A percentile compares a stretch with the other conserved stretches of the same genome.
Conservation (phyloP, 2,113 vertebrate genomes). For the Megaptera novaeangliae region DNA sequence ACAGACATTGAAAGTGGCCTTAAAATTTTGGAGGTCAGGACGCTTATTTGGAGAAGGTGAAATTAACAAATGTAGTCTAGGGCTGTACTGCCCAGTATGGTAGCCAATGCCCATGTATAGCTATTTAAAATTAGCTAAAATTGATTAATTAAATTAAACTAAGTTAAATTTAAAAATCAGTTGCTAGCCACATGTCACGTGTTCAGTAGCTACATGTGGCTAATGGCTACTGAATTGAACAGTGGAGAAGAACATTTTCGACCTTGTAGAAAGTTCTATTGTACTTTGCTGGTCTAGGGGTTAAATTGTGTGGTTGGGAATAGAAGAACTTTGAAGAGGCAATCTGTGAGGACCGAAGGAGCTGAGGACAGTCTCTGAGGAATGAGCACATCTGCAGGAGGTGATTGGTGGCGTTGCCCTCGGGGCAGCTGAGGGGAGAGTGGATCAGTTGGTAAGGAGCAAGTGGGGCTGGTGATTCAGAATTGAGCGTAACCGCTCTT, state of each 20-base stretch:
- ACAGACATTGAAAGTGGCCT: background rate
- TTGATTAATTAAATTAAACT: background rate
- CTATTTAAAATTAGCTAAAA: background rate
- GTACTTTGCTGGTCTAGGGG: background rate
- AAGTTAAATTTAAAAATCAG: background rate
- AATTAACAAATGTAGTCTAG: background rate
- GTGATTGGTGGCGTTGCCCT: background rate
- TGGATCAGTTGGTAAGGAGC: background rate
- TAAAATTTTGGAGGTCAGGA: background rate
- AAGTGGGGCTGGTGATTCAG: background rate
- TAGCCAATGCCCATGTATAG: background rate
- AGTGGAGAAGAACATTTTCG: background rate
- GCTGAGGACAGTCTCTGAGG: background rate
- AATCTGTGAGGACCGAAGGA: background rate
- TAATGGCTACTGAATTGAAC: background rate
- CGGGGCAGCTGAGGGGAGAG: no score
- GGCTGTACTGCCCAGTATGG: background rate
- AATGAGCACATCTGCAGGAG: background rate
- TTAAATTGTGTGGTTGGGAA: background rate
- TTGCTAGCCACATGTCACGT: background rate
- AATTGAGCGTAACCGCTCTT: background rate
- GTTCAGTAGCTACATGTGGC: background rate
- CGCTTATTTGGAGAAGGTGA: background rate
- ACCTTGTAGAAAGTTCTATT: background rate
- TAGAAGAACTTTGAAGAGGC: background rate